Conservation (phyloP, 2,797 vertebrate species). For the Aeoliscus strigatus region DNA sequence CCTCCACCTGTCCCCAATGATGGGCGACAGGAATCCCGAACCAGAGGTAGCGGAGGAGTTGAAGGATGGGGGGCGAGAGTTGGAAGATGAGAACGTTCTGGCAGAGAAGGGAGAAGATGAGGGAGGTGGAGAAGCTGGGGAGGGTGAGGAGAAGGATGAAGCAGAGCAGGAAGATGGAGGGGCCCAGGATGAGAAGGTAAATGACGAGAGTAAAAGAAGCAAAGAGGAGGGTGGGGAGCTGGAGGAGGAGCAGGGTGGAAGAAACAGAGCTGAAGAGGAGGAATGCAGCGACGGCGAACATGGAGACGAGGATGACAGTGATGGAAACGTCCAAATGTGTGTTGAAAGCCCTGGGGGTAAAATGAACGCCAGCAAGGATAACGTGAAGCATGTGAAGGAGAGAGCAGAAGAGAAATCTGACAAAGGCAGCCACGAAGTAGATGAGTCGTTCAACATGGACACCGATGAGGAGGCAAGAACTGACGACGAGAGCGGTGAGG, state of each 20-base stretch:
- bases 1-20: conserved; percentile 37
- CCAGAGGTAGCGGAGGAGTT: conserved; percentile 17
- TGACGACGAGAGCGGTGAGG: conserved; percentile 5
- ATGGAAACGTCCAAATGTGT: conserved; percentile 5
- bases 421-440: conserved; percentile 16
- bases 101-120: neutral
- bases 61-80: neutral
- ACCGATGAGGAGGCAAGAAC: conserved; percentile 3
- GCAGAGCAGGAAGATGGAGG: conserved; percentile 3
- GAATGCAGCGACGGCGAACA: conserved; percentile 10
- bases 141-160: neutral
- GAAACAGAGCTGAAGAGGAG: conserved; percentile 10
- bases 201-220: conserved; percentile 1
- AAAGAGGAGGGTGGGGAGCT: conserved; percentile 10
- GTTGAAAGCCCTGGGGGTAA: conserved; percentile 2
- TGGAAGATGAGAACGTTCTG: neutral
- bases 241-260: conserved; percentile 11
- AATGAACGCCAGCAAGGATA: conserved; percentile 1
- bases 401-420: conserved; percentile 13
- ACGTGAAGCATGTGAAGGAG: conserved; percentile 4
- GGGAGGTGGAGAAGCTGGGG: neutral
- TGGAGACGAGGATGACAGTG: conserved; percentile 5
- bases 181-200: conserved; percentile 1
- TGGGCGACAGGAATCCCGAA: conserved; percentile 33
- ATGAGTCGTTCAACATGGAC: conserved; percentile 20